Percentiles rank a stretch among this genome's conserved stretches.
Conservation (phyloP, 2,113 vertebrate genomes). For the Myotis davidii region DNA sequence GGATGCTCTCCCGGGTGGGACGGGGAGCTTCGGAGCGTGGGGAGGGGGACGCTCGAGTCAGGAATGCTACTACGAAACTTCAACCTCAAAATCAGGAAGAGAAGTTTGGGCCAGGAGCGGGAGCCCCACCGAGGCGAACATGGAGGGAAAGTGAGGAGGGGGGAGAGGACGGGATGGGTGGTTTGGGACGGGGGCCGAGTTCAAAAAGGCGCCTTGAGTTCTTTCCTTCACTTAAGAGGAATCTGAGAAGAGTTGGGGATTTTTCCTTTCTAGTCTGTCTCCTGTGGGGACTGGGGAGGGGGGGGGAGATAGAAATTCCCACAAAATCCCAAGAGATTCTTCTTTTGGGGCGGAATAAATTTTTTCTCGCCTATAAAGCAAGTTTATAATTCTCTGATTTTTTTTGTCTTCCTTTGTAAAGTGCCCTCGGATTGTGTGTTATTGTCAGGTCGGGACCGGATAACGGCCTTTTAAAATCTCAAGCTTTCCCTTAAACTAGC, state of each 20-base stretch:
- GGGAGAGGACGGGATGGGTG: not conserved
- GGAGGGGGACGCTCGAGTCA: not conserved
- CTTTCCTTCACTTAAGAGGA: conserved; percentile 17
- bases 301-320: not conserved
- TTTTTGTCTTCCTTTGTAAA: conserved; percentile 41
- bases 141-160: conserved; percentile 48
- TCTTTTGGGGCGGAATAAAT: not conserved
- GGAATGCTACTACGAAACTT: conserved; percentile 27
- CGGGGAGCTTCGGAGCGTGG: not conserved
- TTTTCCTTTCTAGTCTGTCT: conserved; percentile 39
- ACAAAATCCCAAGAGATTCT: not conserved
- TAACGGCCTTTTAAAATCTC: conserved; percentile 34
- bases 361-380: conserved; percentile 1
- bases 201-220: conserved; percentile 35
- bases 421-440: conserved; percentile 12
- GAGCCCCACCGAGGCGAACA: conserved; percentile 11
- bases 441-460: not conserved
- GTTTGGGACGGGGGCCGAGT: not conserved
- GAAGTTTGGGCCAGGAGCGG: conserved; percentile 14
- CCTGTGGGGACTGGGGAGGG: not conserved
- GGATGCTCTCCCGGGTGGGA: not conserved
- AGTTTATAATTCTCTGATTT: not conserved
- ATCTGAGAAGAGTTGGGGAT: conserved; percentile 2
- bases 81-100: not conserved
- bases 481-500: not conserved